Evolutionary conservation across 2,113 vertebrate species (phyloP), one percentile per base, ranked within the genome.

Genomic region (Engraulis encrasicolus): DNA sequence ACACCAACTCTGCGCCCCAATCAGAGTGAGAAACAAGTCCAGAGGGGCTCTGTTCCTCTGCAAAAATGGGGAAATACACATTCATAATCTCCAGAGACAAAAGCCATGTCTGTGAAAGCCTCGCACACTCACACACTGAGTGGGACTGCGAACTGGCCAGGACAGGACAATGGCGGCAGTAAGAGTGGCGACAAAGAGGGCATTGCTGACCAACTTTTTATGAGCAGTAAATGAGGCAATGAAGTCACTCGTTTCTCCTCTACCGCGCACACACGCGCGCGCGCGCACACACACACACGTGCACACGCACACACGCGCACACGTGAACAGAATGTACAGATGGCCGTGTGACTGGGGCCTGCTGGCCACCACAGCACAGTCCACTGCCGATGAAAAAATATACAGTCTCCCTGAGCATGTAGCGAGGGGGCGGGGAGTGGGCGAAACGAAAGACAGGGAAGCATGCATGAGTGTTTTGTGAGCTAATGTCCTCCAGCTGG

Each of bases 301-400:
- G n/a, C 52, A 58, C 66, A 58, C 38, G 37, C 17, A 81, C 58
- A 50, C 52, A 81, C 50, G 34, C 80, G 61, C 50, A 81, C 27
- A 9, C 27, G 50, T 81, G 23, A 58, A 36, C 36, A 27, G 9
- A 49, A 66, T 66, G 58, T 66, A 66, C 23, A 66, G 54, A 27
- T 66, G 58, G 23, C 58, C 12, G 6, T 27, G 27, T 66, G 58
- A 66, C 58, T 66, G 58, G 27, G 58, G 23, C 27, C n/a, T n/a
- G n/a, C n/a, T n/a, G n/a, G n/a, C n/a, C n/a, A n/a, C n/a, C n/a
- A n/a, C n/a, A n/a, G n/a, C 11, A 66, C 58, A 66, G 58, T 66
- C 23, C 11, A 66, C 20, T 66, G 58, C 1, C 23, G 23, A 23
- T n/a, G 12, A 66, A 66, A 66, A 66, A 11, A 66, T 31, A 66